These are phyloP conservation scores for Zygothrica quintamaculata DNA, from an alignment of 2,888 invertebrate genomes.

Conservation along the genomic window DNA sequence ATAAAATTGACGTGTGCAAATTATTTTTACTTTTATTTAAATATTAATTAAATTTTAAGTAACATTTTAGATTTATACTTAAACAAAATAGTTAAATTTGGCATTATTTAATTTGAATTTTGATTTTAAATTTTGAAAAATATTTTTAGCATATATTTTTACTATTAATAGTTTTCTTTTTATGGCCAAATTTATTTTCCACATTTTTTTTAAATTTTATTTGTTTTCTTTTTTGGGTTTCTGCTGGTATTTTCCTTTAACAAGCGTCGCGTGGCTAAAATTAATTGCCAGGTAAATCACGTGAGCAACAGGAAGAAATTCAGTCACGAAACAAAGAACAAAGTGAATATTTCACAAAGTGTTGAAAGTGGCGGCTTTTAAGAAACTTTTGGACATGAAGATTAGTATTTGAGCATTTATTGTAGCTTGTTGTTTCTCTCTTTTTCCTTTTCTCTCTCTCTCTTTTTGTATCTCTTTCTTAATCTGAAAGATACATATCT, in stretches of 20 bases:
- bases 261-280: slow-evolving; percentile 68
- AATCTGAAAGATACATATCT: not conserved
- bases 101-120: too few relatives aligned
- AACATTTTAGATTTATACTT: too few relatives aligned
- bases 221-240: not conserved
- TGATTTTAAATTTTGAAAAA: too few relatives aligned
- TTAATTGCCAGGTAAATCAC: slow-evolving; percentile 67
- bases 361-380: slow-evolving; percentile 44
- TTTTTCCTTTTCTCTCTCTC: too few relatives aligned
- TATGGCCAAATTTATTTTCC: too few relatives aligned
- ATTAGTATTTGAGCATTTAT: slow-evolving; percentile 19
- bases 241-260: not conserved
- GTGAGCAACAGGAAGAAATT: slow-evolving; percentile 38
- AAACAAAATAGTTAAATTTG: too few relatives aligned
- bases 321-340: slow-evolving; percentile 48
- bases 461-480: slow-evolving; percentile 15
- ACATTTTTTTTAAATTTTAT: not conserved
- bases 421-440: not conserved
- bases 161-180: too few relatives aligned
- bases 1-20: too few relatives aligned
- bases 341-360: slow-evolving; percentile 53
- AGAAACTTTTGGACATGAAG: slow-evolving; percentile 29
- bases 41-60: too few relatives aligned
- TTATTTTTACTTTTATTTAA: too few relatives aligned
- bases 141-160: too few relatives aligned